Evolutionary conservation across 1,140 invertebrate species (phyloP), one percentile per base, ranked within the genome.

Genomic region (Onthophagus taurus): DNA sequence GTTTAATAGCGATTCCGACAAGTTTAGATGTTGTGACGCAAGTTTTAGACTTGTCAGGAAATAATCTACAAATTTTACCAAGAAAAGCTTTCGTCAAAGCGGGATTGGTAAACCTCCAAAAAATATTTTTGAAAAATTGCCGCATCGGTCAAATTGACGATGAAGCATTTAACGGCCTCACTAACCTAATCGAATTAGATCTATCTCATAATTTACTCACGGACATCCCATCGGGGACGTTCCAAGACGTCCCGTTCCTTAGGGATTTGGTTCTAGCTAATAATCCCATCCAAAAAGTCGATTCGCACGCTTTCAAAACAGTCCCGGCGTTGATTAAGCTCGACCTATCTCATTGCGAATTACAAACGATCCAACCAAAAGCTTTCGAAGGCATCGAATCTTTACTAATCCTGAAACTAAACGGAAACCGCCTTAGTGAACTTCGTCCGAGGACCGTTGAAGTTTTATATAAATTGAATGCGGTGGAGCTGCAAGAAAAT

Each of bases 111-210:
- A 91, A 94, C 67, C 68, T 93, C 45, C 90, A 93, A 66, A 77
- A 83, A 55, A 76, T 93, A 18, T 89, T 85, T 64, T 65, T 92
- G 56, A 74, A 81, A 29, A 78, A 74, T 49, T 93, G 89, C 63
- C 78, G 78, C 47, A 78, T 94, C 50, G 80, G 83, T 16, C 81
- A 85, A 65, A 89, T 95, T 62, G 83, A 93, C 61, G 74, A 80
- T 34, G 67, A 78, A 42, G 88, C 89, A 3, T 83, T 93, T 58
- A 75, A 76, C 48, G 83, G 85, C 12, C 70, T 92, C 3, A 88
- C 84, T 30, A 93, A 93, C 67, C 75, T 92, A 29, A 80, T 92
- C 21, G 89, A 91, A 62, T 68, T 94, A 54, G 88, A 93, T 63
- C 68, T 94, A 3, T 88, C 85, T 19, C 72, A 82, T 50, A 94